phyloP scores from a whole-genome alignment of 2,888 invertebrate species.

The Eledona agricola region DNA sequence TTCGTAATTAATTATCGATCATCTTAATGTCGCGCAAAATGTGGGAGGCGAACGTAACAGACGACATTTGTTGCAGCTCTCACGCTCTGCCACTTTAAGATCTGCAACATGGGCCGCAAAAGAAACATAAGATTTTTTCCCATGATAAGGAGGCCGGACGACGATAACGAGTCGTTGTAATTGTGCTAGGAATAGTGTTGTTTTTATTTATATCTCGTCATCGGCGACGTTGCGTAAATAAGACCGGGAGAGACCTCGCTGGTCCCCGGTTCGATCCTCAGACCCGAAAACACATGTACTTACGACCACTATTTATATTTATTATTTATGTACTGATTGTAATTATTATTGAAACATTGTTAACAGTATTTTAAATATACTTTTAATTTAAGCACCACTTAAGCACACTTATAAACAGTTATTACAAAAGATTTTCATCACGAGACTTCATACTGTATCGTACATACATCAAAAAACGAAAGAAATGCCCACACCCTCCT shows the following conservation, averaged over 20 bases:
- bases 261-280: too few relatives aligned
- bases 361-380: constrained; percentile 40
- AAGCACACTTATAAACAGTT: constrained; percentile 53
- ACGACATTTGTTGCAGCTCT: constrained; percentile 65
- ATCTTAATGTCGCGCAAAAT: too few relatives aligned
- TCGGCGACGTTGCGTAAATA: constrained; percentile 9
- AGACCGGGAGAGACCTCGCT: constrained; percentile 16
- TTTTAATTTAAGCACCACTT: constrained; percentile 50
- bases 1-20: too few relatives aligned
- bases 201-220: constrained; percentile 16
- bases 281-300: too few relatives aligned
- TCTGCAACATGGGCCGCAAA: constrained; percentile 75
- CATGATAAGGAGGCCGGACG: constrained; percentile 44
- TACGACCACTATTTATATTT: constrained; percentile 10
- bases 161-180: constrained; percentile 41
- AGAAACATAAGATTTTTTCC: constrained; percentile 58
- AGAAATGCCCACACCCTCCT: constrained; percentile 49
- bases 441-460: constrained; percentile 8
- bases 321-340: constrained; percentile 28
- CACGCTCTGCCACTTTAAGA: constrained; percentile 74
- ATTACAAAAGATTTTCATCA: constrained; percentile 45
- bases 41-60: constrained; percentile 5
- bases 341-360: constrained; percentile 30
- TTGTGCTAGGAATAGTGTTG: constrained; percentile 13
- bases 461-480: constrained; percentile 35